Evolutionary conservation across 1,140 invertebrate species (phyloP), one percentile per base, ranked within the genome.

Genomic region (Callitettix versicolor): DNA sequence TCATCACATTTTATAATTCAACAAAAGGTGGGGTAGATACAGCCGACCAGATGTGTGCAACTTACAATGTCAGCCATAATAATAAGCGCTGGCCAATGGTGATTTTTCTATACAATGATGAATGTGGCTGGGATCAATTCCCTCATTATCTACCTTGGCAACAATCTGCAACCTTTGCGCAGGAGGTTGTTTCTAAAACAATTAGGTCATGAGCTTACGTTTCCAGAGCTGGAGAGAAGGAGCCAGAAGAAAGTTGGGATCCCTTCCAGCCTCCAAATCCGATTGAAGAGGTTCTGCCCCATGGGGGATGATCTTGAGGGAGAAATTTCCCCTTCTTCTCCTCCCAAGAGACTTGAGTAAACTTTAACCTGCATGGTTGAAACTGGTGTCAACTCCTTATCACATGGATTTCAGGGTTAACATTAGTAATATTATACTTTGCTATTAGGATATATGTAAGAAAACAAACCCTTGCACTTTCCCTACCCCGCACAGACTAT

Each of bases 1-100:
- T 71, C 12, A 64, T 71, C 15, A 62, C 54, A 9, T 63, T 59
- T 57, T 72, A 73, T 42, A 69, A 74, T 54, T 11, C 20, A 22
- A 68, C 66, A 7, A 73, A 73, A 64, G 62, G 60, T 38, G 68
- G 65, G 17, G 67, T 72, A 0, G 71, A 72, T 55, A 58, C 47
- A 5, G 58, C 67, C n/a, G 68, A 71, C 58, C 53, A 69, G 58
- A 55, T 68, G 53, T 60, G 56, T 51, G 51, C 58, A 1, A 46
- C 20, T 6, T 67, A 64, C 52, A 60, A 47, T 34, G 47, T 49
- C 33, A 18, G 42, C 9, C 24, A 66, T 42, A 62, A 53, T 17
- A 66, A 55, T 5, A 44, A 51, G 14, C 50, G 67, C 11, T 67
- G 65, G 66, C 67, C 69, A 46, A 47, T 68, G 51, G 46, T 47